Percentiles rank a stretch among this genome's conserved stretches.
phyloP scores from a whole-genome alignment of 1,140 invertebrate species.

The Stegodyphus mimosarum region DNA sequence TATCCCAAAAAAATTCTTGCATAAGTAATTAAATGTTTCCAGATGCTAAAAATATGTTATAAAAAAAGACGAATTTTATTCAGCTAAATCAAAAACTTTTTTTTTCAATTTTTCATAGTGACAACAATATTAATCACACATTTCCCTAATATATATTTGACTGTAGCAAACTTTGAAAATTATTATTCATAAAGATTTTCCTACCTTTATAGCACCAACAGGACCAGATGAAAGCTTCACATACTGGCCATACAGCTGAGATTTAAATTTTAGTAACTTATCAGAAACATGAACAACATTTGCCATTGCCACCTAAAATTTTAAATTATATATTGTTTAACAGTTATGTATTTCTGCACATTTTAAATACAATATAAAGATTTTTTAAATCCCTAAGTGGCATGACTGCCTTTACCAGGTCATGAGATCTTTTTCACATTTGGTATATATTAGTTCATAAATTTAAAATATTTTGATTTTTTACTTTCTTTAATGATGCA shows the following conservation, averaged over 20 bases:
- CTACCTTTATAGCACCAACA: conserved; percentile 7
- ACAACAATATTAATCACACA: too few species aligned
- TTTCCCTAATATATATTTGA: too few species aligned
- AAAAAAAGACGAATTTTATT: too few species aligned
- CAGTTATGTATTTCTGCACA: not conserved
- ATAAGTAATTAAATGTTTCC: too few species aligned
- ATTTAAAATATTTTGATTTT: not conserved
- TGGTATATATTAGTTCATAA: not conserved
- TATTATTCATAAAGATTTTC: not conserved
- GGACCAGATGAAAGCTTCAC: conserved; percentile 5
- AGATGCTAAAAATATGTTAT: too few species aligned
- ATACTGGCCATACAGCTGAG: not conserved
- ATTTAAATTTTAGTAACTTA: not conserved
- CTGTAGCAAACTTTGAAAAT: too few species aligned
- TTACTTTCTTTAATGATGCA: too few species aligned
- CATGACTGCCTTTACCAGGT: not conserved
- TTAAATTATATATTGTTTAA: not conserved
- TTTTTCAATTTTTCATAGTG: too few species aligned
- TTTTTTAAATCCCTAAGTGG: not conserved
- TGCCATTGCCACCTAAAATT: conserved; percentile 17
- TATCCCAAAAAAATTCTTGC: too few species aligned
- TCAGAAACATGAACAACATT: conserved; percentile 15
- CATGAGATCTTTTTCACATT: too few species aligned
- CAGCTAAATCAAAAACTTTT: too few species aligned
- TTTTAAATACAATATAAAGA: not conserved